Base-by-base conservation (phyloP, 2,113 vertebrate genomes). In the Nanorana parkeri region DNA sequence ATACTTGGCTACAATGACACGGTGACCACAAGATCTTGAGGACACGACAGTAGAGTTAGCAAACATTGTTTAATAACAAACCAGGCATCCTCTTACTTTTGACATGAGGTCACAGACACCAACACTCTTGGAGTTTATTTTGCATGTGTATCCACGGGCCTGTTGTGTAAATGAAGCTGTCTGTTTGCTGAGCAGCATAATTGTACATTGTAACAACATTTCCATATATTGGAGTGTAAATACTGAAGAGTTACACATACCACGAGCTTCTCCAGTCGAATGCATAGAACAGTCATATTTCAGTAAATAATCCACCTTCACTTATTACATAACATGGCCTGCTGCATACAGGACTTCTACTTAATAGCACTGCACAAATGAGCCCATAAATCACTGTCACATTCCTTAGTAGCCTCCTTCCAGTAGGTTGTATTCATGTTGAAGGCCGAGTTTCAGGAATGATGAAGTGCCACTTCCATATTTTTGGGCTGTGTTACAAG, bases 51-150 rank as follows among this genome's bases (percentile, higher is more conserved):
- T 56, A 21, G 52, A 3, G 23, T 61, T 23, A 72, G 68, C 24
- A 81, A 81, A 81, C 58, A 81, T 21, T 55, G 68, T 68, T 68
- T 78, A 78, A 68, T 54, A 68, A 55, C 76, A 78, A 54, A 55
- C 29, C 54, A 72, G 36, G 32, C 28, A 58, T 68, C n/a, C 77
- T 47, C 54, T 80, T 80, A 51, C 29, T 72, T 80, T 52, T 64
- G 68, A 63, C 60, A 58, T 68, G n/a, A 58, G 64, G 64, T 56
- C 71, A 63, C 21, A 60, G 26, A 47, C 65, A 79, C 55, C 51
- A 80, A 54, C 68, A 55, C 32, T 80, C 17, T 23, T 51, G 23
- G 63, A 4, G 36, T 63, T 69, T 77, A 54, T 69, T 83, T 83
- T 77, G 73, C 54, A 61, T 47, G 64, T 47, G 73, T 69, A 63